Evolutionary conservation across 2,113 vertebrate genomes (phyloP).

Genomic region (Nematolebias whitei): DNA sequence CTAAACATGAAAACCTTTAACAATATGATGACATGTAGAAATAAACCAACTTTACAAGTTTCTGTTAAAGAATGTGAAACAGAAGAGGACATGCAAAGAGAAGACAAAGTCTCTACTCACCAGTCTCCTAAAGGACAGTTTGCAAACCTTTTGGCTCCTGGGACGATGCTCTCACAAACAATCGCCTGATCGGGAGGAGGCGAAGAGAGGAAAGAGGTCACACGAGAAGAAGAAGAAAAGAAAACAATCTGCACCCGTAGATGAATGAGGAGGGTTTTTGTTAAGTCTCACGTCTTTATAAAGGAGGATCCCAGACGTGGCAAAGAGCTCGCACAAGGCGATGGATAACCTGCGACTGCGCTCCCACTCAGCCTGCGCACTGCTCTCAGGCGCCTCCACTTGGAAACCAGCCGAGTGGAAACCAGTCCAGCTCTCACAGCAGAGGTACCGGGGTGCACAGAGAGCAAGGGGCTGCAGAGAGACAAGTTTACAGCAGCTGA

Average conservation of each 20-base stretch:
- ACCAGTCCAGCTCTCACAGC: constrained; percentile 53
- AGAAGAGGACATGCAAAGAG: neutral
- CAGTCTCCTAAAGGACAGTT: constrained; percentile 68
- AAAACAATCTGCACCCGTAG: constrained; percentile 60
- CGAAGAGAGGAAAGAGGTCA: constrained; percentile 45
- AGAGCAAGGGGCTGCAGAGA: constrained; percentile 26
- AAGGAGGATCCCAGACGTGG: constrained; percentile 62
- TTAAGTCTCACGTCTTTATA: constrained; percentile 55
- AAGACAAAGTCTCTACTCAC: constrained; percentile 66
- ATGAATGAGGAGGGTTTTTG: constrained; percentile 50
- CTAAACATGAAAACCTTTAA: neutral
- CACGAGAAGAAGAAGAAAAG: constrained; percentile 12
- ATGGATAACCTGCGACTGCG: constrained; percentile 80
- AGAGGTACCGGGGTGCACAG: constrained; percentile 39
- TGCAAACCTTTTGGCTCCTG: constrained; percentile 69
- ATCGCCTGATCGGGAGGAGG: constrained; percentile 56
- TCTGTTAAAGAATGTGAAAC: neutral
- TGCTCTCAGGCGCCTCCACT: constrained; percentile 80
- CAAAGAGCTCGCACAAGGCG: constrained; percentile 67
- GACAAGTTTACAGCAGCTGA: constrained; percentile 22
- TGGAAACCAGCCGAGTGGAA: constrained; percentile 79
- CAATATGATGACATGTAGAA: neutral
- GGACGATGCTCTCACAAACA: constrained; percentile 65
- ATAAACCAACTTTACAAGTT: neutral
- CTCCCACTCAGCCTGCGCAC: constrained; percentile 72